Evolutionary conservation across 2,888 invertebrate genomes (phyloP).

Genomic region (Spodoptera picta): DNA sequence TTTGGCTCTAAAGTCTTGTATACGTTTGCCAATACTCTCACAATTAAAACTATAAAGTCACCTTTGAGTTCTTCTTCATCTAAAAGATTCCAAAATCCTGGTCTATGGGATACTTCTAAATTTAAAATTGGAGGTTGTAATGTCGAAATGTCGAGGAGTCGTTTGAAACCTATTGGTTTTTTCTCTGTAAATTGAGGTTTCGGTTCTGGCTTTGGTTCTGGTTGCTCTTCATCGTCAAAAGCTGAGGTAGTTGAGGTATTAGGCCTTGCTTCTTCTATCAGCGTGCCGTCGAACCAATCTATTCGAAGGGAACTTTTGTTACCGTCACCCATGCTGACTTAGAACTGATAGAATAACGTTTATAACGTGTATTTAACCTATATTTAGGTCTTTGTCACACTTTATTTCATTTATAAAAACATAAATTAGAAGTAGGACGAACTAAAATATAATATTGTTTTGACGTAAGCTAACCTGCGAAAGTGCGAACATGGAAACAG

Average conservation of each 20-base stretch:
- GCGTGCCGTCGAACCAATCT: conserved; percentile 85
- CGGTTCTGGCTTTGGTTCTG: conserved; percentile 54
- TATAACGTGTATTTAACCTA: conserved; percentile 8
- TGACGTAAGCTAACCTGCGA: conserved; percentile 25
- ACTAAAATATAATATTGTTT: conserved; percentile 45
- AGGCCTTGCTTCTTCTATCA: conserved; percentile 72
- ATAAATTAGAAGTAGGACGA: conserved; percentile 37
- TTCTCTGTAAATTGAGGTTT: conserved; percentile 70
- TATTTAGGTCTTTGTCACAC: conserved; percentile 6
- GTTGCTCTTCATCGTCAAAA: conserved; percentile 72
- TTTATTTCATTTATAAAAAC: conserved; percentile 19
- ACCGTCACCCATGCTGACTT: conserved; percentile 67
- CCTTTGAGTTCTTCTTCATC: conserved; percentile 77
- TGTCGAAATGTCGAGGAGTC: conserved; percentile 77
- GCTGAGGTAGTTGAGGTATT: conserved; percentile 55
- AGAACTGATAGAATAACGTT: conserved; percentile 13
- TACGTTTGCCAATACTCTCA: conserved; percentile 78
- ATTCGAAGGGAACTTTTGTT: conserved; percentile 77
- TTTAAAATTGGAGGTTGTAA: conserved; percentile 77
- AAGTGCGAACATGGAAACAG: conserved; percentile 26
- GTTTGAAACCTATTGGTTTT: conserved; percentile 83
- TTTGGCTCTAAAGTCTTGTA: conserved; percentile 71
- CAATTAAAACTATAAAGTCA: conserved; percentile 83
- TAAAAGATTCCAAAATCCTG: conserved; percentile 83
- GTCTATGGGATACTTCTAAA: conserved; percentile 78